Conservation (phyloP, 2,888 invertebrate genomes). For the Ellobium chinense region DNA sequence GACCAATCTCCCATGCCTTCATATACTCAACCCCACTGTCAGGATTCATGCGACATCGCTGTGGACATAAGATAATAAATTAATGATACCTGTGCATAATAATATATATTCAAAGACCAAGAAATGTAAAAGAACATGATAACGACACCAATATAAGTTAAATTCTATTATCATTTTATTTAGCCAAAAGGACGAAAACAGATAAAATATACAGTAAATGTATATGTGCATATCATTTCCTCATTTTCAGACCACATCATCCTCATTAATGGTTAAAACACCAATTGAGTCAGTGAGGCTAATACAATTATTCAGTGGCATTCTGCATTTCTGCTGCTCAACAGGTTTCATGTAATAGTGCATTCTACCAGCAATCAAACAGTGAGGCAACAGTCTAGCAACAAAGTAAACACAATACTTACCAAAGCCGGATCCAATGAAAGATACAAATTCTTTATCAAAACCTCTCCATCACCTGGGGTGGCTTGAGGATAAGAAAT, state of each 20-base stretch:
- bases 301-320: no score
- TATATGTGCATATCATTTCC: no score
- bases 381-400: neutral
- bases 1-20: constrained; percentile 70
- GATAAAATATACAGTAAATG: no score
- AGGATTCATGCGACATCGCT: constrained; percentile 79
- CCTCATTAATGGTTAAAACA: no score
- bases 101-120: neutral
- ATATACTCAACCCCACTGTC: constrained; percentile 78
- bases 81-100: neutral
- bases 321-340: no score
- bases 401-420: constrained; percentile 20
- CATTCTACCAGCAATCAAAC: neutral
- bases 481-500: constrained; percentile 57
- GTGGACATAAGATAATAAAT: constrained; percentile 51
- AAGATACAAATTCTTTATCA: constrained; percentile 67
- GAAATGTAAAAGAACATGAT: neutral
- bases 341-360: no score
- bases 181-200: no score
- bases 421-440: constrained; percentile 75
- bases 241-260: no score
- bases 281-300: no score
- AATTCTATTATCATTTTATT: neutral
- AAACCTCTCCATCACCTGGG: constrained; percentile 58
- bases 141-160: no score